Evolutionary conservation across 1,140 invertebrate species (phyloP), one percentile per base, ranked within the genome.

Genomic region (Zaprionus ghesquierei): DNA sequence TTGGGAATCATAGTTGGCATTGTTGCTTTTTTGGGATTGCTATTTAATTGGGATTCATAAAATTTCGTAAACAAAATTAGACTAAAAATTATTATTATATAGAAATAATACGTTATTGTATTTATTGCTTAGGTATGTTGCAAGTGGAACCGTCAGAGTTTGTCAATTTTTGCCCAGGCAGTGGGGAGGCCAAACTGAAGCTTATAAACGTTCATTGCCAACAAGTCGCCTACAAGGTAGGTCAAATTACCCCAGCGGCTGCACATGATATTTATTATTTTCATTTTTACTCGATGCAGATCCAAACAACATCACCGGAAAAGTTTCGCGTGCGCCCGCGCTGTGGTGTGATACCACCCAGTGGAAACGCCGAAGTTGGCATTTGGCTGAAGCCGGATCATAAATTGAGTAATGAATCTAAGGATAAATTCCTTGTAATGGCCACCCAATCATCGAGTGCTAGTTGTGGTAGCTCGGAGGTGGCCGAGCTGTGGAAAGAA

Each of bases 281-380:
- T 5, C 8, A 96, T 95, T 13, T 94, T 95, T 1, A 6, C 5
- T 15, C 2, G 1, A 49, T 55, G 1, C 35, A 92, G 91, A 92
- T 92, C 20, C 91, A 92, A 78, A 92, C 91, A 18, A 92, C 91
- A 70, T 91, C 91, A 15, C 98, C 97, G 0, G 97, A 98, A 75
- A 98, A 98, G 91, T 98, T 98, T 91, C 93, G 96, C 46, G 98
- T 98, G 1, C 94, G 96, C 60, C 97, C 97, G 10, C 97, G 96
- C 73, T 95, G 94, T 15, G 98, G 97, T 6, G 92, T 95, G 33
- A 89, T 98, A 33, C 87, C 93, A 3, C 94, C 95, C 18, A 94
- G 94, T 18, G 70, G 79, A 6, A 3, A 27, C 0, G 41, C 71
- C 1, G 35, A 92, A 60, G n/a, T 92, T 75, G 73, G 56, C 31